These are phyloP conservation scores for Rattus rattus DNA, from an alignment of 2,113 vertebrate genomes.

Conservation along the genomic window DNA sequence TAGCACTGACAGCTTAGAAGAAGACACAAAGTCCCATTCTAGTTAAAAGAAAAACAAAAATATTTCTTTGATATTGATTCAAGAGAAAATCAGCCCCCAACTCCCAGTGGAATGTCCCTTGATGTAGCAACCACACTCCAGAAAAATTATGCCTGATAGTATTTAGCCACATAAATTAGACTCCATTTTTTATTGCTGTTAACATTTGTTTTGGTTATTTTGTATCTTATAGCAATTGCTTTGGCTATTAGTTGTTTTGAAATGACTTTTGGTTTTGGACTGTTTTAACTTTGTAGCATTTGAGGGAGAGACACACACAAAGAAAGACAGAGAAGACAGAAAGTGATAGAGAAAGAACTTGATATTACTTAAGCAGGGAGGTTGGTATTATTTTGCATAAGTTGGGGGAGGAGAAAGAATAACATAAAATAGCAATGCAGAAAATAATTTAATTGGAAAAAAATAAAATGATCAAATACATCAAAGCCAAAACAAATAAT, in stretches of 20 bases:
- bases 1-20: background rate
- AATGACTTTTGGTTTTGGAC: background rate
- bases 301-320: background rate
- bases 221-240: background rate
- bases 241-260: background rate
- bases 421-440: background rate
- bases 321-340: background rate
- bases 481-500: background rate
- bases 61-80: background rate
- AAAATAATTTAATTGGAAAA: background rate
- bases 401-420: background rate
- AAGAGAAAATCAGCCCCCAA: background rate
- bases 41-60: too few species aligned
- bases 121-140: background rate
- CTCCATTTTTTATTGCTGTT: background rate
- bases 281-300: background rate
- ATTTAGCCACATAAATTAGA: background rate
- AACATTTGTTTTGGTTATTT: background rate
- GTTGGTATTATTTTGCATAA: background rate
- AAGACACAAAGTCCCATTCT: background rate
- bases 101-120: background rate
- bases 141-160: background rate
- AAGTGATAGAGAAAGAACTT: background rate
- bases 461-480: background rate
- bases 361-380: accelerated